Conservation (phyloP, 1,140 invertebrate species). For the Lethocerus indicus region DNA sequence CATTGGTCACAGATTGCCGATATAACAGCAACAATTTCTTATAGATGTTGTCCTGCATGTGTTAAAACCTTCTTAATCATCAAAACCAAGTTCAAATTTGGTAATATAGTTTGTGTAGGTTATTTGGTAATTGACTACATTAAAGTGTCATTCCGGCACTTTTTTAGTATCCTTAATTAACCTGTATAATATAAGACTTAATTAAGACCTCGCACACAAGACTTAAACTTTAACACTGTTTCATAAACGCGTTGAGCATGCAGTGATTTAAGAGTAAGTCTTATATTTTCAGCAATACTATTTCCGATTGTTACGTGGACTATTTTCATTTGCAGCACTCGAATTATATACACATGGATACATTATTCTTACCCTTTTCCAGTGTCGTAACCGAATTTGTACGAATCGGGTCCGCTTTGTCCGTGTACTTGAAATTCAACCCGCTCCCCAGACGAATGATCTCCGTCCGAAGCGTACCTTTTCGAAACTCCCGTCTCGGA, state of each 20-base stretch:
- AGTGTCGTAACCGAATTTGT: constrained; percentile 75
- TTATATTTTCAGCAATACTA: neutral
- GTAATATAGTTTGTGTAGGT: too few species aligned
- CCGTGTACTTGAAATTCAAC: constrained; percentile 43
- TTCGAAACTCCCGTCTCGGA: constrained; percentile 6
- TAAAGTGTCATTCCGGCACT: too few species aligned
- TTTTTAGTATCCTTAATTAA: too few species aligned
- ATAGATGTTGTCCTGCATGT: too few species aligned
- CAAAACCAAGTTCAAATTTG: too few species aligned
- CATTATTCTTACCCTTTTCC: constrained; percentile 50
- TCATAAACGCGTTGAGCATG: neutral
- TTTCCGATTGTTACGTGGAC: neutral
- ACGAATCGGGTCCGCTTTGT: constrained; percentile 63
- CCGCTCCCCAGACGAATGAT: constrained; percentile 21
- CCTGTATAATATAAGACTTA: neutral
- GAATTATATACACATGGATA: neutral
- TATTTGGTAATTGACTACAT: too few species aligned
- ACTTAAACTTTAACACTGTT: neutral
- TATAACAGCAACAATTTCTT: too few species aligned
- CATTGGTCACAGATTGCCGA: too few species aligned
- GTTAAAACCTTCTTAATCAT: too few species aligned
- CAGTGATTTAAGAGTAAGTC: neutral
- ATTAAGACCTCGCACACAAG: neutral
- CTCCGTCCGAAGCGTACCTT: neutral
- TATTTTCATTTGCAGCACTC: neutral